Evolutionary conservation across 2,113 vertebrate genomes (phyloP).

Genomic region (Lophius piscatorius): DNA sequence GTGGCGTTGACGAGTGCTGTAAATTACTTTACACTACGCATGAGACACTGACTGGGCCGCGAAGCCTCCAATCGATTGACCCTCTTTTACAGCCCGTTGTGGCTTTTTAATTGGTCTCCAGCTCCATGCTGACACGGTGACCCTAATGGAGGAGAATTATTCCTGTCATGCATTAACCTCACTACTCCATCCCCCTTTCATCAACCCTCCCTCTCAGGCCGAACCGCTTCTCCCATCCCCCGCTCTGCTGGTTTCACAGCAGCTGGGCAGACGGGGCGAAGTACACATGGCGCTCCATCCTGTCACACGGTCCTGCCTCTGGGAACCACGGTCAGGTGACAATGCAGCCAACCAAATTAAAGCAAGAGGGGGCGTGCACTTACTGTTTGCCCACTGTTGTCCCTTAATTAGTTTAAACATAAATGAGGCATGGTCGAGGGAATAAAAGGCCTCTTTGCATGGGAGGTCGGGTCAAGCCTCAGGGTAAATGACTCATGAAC

Average conservation of each 20-base stretch:
- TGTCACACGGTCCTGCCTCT: conserved; percentile 57
- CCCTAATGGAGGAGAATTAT: conserved; percentile 75
- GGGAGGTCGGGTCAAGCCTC: conserved; percentile 28
- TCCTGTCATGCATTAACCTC: conserved; percentile 70
- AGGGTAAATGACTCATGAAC: conserved; percentile 11
- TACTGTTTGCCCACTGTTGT: conserved; percentile 36
- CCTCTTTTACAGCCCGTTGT: conserved; percentile 57
- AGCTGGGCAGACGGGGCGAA: conserved; percentile 54
- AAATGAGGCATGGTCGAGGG: conserved; percentile 10
- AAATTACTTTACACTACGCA: conserved; percentile 57
- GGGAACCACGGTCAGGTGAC: conserved; percentile 63
- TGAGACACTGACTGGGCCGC: conserved; percentile 55
- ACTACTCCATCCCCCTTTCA: conserved; percentile 39
- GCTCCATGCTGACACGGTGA: conserved; percentile 79
- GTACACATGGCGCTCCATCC: conserved; percentile 38
- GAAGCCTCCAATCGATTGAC: conserved; percentile 70
- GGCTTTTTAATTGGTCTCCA: conserved; percentile 73
- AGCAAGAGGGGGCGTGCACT: conserved; percentile 36
- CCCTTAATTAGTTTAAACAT: conserved; percentile 53
- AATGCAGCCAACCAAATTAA: conserved; percentile 46
- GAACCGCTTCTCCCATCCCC: conserved; percentile 28
- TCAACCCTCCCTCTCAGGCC: conserved; percentile 28
- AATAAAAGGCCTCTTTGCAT: conserved; percentile 13
- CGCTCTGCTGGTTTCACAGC: conserved; percentile 25
- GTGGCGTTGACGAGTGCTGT: conserved; percentile 34